Conservation (phyloP, 1,140 invertebrate species). For the Lepidurus packardi region DNA sequence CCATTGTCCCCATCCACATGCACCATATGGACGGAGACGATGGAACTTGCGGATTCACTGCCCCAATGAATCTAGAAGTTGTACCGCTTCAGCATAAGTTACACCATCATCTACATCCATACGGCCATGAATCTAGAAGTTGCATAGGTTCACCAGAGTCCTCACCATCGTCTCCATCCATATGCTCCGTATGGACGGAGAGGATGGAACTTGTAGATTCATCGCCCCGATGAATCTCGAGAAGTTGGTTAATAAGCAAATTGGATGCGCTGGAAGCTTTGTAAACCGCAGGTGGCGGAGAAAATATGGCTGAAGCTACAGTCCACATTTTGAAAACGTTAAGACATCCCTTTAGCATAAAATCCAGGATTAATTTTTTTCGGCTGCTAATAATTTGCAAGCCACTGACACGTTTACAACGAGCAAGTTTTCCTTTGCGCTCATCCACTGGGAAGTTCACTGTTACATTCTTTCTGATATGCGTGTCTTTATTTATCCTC, state of each 20-base stretch:
- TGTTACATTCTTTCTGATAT: background rate
- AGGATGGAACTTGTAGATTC: too few species aligned
- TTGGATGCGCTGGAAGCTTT: background rate
- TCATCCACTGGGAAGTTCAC: background rate
- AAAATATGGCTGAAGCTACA: background rate
- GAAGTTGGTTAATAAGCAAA: background rate
- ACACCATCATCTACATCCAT: too few species aligned
- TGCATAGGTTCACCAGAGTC: too few species aligned
- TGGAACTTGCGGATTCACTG: too few species aligned
- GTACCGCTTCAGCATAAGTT: too few species aligned
- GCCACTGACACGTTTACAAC: background rate
- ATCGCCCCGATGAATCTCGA: background rate
- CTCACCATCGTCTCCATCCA: too few species aligned
- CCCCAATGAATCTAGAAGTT: too few species aligned
- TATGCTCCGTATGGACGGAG: too few species aligned
- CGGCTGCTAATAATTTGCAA: background rate
- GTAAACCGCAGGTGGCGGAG: background rate
- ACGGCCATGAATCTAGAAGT: too few species aligned
- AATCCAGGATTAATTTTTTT: background rate
- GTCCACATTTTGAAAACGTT: background rate
- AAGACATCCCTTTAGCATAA: conserved; percentile 19
- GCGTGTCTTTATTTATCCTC: conserved; percentile 11
- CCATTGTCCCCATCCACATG: too few species aligned
- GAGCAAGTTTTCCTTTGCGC: background rate
- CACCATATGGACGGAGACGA: too few species aligned